Evolutionary conservation across 2,797 vertebrate genomes (phyloP).

Genomic region (Glyptemys insculpta): DNA sequence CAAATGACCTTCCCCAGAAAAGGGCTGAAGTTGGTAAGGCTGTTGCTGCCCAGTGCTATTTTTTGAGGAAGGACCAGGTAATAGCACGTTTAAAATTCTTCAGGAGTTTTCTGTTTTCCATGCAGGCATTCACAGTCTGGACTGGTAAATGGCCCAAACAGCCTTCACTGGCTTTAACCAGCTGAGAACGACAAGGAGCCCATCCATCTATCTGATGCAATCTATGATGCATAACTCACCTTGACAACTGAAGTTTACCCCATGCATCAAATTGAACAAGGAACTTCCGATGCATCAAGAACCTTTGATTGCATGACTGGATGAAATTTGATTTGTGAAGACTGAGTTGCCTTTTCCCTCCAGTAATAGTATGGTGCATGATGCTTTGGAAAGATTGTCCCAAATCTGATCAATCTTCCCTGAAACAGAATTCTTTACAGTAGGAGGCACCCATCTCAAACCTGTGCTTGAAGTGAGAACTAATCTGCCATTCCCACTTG

Average conservation of each 20-base stretch:
- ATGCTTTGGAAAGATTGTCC: neutral
- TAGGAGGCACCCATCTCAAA: neutral
- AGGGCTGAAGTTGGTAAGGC: constrained; percentile 46
- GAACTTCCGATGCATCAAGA: neutral
- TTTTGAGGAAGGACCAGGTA: constrained; percentile 54
- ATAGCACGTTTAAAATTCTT: constrained; percentile 35
- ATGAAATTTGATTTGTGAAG: neutral
- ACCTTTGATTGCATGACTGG: neutral
- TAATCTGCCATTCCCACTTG: neutral
- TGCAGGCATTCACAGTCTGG: neutral
- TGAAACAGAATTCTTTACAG: rapidly evolving
- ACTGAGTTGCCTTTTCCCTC: neutral
- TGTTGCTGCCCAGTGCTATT: neutral
- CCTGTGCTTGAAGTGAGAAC: neutral
- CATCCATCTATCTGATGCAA: neutral
- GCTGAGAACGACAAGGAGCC: neutral
- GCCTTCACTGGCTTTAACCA: constrained; percentile 16
- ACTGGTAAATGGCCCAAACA: neutral
- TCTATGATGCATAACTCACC: neutral
- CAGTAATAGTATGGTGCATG: neutral
- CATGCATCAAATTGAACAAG: neutral
- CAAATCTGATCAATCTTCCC: neutral
- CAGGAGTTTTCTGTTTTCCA: constrained; percentile 53
- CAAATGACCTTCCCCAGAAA: constrained; percentile 54
- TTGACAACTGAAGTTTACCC: rapidly evolving